A percentile compares a stretch with the other conserved stretches of the same genome.
Evolutionary conservation across 2,797 vertebrate genomes (phyloP).

Genomic region (Sebastes steindachneri): DNA sequence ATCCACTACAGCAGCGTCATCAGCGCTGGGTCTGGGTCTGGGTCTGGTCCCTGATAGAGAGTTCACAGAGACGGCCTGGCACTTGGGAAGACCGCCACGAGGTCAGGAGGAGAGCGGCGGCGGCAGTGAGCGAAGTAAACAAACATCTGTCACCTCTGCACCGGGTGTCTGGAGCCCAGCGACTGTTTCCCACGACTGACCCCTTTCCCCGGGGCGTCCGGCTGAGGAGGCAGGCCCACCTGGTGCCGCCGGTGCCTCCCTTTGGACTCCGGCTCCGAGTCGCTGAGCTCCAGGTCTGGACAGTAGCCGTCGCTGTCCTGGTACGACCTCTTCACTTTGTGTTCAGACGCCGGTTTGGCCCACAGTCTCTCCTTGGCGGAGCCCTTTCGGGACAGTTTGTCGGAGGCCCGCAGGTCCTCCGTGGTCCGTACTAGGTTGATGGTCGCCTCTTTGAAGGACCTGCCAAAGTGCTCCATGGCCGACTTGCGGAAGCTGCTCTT

Average conservation of each 20-base stretch:
- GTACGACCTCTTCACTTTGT: constrained; percentile 80
- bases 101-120: not conserved
- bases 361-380: constrained; percentile 88
- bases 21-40: not conserved
- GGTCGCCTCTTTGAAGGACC: constrained; percentile 93
- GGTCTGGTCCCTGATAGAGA: constrained; percentile 32
- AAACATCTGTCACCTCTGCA: constrained; percentile 92
- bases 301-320: constrained; percentile 98
- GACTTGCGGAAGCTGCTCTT: constrained; percentile 88
- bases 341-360: constrained; percentile 85
- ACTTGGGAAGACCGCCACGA: constrained; percentile 46
- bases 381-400: constrained; percentile 86
- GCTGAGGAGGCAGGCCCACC: constrained; percentile 73
- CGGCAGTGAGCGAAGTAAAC: constrained; percentile 13
- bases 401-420: constrained; percentile 88
- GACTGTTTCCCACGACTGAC: constrained; percentile 84
- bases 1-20: not conserved
- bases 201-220: constrained; percentile 76
- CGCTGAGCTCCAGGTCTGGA: constrained; percentile 95
- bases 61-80: constrained; percentile 39
- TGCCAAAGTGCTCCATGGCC: constrained; percentile 90
- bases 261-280: constrained; percentile 94
- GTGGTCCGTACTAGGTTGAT: constrained; percentile 91
- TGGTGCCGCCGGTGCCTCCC: constrained; percentile 78
- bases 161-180: constrained; percentile 85